These are phyloP conservation scores for Philereme vetulata DNA, from an alignment of 2,888 invertebrate genomes.

Conservation along the genomic window DNA sequence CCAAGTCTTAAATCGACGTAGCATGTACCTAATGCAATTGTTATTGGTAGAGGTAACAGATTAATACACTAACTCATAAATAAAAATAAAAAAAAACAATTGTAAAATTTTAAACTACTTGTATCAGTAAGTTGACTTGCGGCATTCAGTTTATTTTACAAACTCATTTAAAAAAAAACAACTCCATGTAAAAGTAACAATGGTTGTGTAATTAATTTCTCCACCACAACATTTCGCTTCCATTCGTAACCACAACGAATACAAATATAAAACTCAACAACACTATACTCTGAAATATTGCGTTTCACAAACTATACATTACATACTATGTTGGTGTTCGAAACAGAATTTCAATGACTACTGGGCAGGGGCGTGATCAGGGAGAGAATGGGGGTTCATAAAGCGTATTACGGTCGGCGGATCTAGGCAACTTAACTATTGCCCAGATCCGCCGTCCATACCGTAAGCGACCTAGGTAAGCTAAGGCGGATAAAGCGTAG, in stretches of 20 bases:
- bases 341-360: slow-evolving; percentile 68
- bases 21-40: no score
- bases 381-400: neutral
- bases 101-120: no score
- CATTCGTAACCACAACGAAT: slow-evolving; percentile 39
- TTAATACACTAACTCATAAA: no score
- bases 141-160: no score
- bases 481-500: no score
- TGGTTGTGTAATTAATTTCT: neutral
- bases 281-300: slow-evolving; percentile 62
- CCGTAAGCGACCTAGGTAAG: neutral
- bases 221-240: slow-evolving; percentile 24
- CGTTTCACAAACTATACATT: slow-evolving; percentile 73
- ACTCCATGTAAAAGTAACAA: neutral
- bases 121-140: no score
- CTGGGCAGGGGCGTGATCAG: slow-evolving; percentile 41
- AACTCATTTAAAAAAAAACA: neutral
- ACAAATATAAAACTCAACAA: slow-evolving; percentile 44
- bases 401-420: neutral
- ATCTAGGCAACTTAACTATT: no score
- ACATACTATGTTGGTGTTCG: slow-evolving; percentile 78
- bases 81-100: no score
- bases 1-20: no score
- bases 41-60: no score
- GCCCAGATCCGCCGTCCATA: neutral